Evolutionary conservation across 2,113 vertebrate genomes (phyloP).

Genomic region (Calonectris borealis): DNA sequence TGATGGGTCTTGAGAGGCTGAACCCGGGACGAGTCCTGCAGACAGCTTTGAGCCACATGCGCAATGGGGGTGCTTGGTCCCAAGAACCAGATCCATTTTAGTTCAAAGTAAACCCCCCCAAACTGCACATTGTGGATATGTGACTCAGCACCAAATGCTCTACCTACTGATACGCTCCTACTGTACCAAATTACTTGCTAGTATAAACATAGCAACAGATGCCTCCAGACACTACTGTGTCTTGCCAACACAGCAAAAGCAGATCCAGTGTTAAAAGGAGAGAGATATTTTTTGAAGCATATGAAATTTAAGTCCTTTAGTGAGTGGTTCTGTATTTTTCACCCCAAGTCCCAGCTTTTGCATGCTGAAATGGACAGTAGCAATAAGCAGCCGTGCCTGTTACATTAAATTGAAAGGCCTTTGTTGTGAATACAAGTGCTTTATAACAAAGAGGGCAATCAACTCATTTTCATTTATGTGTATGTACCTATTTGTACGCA

Average conservation of each 20-base stretch:
- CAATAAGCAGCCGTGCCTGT: neutral
- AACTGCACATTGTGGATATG: neutral
- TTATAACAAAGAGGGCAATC: neutral
- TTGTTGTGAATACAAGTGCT: neutral
- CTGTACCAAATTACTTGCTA: neutral
- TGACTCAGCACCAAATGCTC: conserved; percentile 40
- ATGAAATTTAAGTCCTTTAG: neutral
- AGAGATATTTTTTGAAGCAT: neutral
- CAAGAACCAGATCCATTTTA: neutral
- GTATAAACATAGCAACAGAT: conserved; percentile 12
- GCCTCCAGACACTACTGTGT: neutral
- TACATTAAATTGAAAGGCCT: neutral
- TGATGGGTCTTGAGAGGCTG: neutral
- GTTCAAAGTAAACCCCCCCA: neutral
- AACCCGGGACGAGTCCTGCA: neutral
- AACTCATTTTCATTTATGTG: neutral
- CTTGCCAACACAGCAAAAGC: conserved; percentile 1
- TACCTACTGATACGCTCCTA: neutral
- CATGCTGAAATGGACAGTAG: neutral
- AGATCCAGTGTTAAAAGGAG: neutral
- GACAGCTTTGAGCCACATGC: neutral
- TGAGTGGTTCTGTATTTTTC: neutral
- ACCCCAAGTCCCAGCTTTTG: neutral
- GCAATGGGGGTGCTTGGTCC: neutral
- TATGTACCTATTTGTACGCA: neutral